Evolutionary conservation across 2,797 vertebrate genomes (phyloP), one percentile per base, ranked within the genome.

Genomic region (Kryptolebias ocellatus): DNA sequence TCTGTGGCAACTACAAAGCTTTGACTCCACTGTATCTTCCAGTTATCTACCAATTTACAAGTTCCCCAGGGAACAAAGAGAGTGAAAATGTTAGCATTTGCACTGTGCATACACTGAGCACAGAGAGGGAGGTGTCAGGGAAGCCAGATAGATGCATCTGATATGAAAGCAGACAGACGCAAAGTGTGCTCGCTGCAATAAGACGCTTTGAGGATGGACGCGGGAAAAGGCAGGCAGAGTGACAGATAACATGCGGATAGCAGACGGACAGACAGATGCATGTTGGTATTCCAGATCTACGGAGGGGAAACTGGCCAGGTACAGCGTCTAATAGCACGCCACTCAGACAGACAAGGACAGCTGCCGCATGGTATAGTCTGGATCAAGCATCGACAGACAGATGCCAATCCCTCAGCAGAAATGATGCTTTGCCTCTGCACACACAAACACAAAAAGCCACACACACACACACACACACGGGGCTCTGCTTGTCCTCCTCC

Each of bases 341-440:
- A 37, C 77, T 55, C 67, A 56, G 68, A 56, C 74, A 64, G 65
- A 70, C 73, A 55, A 20, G 2, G 83, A 74, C 87, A 90, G 83
- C 80, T 78, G 81, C 77, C 14, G 57, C 78, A 56, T 28, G 53
- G 64, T 67, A 28, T 18, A 72, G 74, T 72, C 76, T 53, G 44
- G 76, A 73, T 53, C 4, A 44, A 66, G 75, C 45, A 4, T 67
- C 76, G 79, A 88, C 76, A 54, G 89, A 87, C 90, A 88, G 87
- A 92, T 90, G 89, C 86, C 89, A 89, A 90, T 87, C 87, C 85
- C 82, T 71, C 42, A 37, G 70, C 72, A 69, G 79, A 82, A 78
- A 78, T 70, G 72, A 78, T 42, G 76, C 74, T 8, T 46, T 77
- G 73, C 70, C 69, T 69, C 70, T 57, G 27, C 28, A 7, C 49